Conservation (phyloP, 1,140 invertebrate species). For the Drosophila chauvacae region DNA sequence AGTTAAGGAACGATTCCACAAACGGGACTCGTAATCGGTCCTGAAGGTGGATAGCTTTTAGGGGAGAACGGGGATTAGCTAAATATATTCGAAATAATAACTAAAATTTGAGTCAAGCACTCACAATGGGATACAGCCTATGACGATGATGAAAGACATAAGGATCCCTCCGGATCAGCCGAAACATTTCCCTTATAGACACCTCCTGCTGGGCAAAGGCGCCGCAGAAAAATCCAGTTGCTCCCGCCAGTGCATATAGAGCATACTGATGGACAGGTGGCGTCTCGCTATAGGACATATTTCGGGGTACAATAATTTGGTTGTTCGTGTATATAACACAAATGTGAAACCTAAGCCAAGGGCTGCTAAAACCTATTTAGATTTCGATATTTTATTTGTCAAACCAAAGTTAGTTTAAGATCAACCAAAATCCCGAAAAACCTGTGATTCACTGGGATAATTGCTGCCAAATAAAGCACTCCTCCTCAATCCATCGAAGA, state of each 20-base stretch:
- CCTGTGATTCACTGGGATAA: constrained; percentile 58
- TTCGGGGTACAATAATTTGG: constrained; percentile 38
- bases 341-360: too few species aligned
- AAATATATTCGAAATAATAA: not conserved
- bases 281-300: constrained; percentile 49
- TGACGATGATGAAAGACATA: constrained; percentile 58
- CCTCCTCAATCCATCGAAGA: constrained; percentile 91
- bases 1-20: constrained; percentile 43
- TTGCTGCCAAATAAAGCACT: constrained; percentile 83
- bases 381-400: not conserved
- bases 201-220: constrained; percentile 63
- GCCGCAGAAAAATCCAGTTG: constrained; percentile 61
- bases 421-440: constrained; percentile 59
- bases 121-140: constrained; percentile 64
- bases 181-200: constrained; percentile 48
- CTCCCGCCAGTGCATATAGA: constrained; percentile 48
- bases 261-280: constrained; percentile 41
- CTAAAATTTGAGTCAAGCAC: not conserved
- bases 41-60: constrained; percentile 58
- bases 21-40: constrained; percentile 57
- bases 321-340: not conserved
- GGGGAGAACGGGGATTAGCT: not conserved
- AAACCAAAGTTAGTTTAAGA: not conserved
- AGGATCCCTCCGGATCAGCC: constrained; percentile 50
- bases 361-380: not conserved